Evolutionary conservation across 2,888 invertebrate species (phyloP).

Genomic region (Papilio gigon): DNA sequence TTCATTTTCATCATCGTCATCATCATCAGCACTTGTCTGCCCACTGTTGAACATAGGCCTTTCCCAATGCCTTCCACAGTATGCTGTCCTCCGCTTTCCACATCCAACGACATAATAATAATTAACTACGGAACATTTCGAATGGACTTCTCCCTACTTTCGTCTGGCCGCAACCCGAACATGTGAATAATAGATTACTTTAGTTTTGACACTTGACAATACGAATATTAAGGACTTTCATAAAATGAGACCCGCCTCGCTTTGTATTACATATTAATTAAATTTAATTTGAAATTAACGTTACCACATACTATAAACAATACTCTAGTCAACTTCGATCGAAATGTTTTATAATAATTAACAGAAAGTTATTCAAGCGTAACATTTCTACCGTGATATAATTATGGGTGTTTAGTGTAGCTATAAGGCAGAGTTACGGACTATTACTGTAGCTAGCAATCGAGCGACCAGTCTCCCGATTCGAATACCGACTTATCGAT

Average conservation of each 20-base stretch:
- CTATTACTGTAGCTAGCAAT: neutral
- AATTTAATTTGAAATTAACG: conserved; percentile 16
- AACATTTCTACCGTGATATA: neutral
- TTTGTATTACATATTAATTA: conserved; percentile 21
- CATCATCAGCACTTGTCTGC: too few relatives aligned
- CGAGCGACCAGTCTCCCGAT: neutral
- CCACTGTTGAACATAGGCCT: too few relatives aligned
- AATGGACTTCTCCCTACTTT: conserved; percentile 36
- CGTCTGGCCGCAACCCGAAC: conserved; percentile 30
- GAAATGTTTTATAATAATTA: neutral
- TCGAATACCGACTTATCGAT: neutral
- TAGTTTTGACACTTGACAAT: conserved; percentile 40
- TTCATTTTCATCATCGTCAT: too few relatives aligned
- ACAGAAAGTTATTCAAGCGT: conserved; percentile 4
- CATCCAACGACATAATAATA: conserved; percentile 38
- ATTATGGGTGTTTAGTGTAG: neutral
- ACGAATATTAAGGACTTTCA: conserved; percentile 33
- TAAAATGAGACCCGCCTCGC: neutral
- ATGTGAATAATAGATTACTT: conserved; percentile 36
- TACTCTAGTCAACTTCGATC: neutral
- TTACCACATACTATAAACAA: conserved; percentile 15
- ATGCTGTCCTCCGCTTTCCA: too few relatives aligned
- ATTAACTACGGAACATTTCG: conserved; percentile 37
- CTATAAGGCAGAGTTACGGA: too few relatives aligned
- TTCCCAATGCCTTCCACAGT: too few relatives aligned